Conservation (phyloP, 1,140 invertebrate species). For the Rhynchophorus ferrugineus region DNA sequence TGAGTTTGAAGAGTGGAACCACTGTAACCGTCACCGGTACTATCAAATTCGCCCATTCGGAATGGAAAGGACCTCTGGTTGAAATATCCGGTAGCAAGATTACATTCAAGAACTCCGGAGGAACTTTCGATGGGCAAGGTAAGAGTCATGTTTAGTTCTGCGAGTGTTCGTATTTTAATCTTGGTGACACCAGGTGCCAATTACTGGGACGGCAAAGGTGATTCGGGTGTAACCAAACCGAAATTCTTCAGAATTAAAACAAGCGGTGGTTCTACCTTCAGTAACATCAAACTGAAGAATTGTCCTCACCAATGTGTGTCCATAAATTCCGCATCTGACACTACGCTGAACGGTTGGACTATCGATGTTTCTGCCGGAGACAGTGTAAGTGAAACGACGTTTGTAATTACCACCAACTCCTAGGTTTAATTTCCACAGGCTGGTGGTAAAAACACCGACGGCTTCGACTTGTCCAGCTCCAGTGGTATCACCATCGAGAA, state of each 20-base stretch:
- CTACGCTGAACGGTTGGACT: constrained; percentile 1
- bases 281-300: constrained; percentile 8
- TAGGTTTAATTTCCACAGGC: too few species aligned
- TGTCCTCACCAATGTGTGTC: constrained; percentile 17
- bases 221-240: constrained; percentile 9
- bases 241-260: constrained; percentile 17
- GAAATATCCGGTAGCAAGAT: too few species aligned
- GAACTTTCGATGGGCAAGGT: too few species aligned
- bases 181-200: too few species aligned
- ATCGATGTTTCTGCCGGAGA: constrained; percentile 14
- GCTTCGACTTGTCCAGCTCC: not conserved
- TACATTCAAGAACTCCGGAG: too few species aligned
- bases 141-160: too few species aligned
- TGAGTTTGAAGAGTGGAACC: too few species aligned
- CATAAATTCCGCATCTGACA: constrained; percentile 1
- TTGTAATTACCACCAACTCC: too few species aligned
- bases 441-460: not conserved
- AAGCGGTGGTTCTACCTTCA: constrained; percentile 8
- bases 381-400: constrained; percentile 5
- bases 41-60: too few species aligned
- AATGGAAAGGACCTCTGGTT: too few species aligned
- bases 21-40: too few species aligned
- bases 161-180: too few species aligned
- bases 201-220: constrained; percentile 20
- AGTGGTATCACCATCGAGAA: not conserved